Percentiles rank a stretch among this genome's conserved stretches.
Conservation (phyloP, 2,113 vertebrate genomes). For the Cololabis saira region DNA sequence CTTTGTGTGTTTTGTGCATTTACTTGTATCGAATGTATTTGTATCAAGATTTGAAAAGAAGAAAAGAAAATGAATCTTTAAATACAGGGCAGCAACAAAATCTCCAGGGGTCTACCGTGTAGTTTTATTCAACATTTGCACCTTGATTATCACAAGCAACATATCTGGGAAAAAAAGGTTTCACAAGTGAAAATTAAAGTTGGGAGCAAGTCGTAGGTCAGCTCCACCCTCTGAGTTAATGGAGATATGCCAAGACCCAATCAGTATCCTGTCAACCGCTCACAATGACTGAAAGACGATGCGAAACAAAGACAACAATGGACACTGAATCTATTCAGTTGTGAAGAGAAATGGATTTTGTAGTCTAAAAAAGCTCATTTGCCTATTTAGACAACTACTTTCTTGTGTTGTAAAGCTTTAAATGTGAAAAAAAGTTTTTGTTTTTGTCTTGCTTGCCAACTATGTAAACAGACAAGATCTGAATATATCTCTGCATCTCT, state of each 20-base stretch:
- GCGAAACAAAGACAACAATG: slow-evolving; percentile 61
- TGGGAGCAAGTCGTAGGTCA: slow-evolving; percentile 52
- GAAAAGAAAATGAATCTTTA: not conserved
- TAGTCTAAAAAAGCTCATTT: slow-evolving; percentile 22
- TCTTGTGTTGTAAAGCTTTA: not conserved
- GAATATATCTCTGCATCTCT: not conserved
- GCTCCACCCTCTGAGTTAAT: slow-evolving; percentile 55
- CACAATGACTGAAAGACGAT: slow-evolving; percentile 65
- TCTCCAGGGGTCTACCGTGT: too few species aligned
- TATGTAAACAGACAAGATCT: not conserved
- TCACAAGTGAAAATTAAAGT: slow-evolving; percentile 44
- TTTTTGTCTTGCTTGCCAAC: not conserved
- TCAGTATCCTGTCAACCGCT: slow-evolving; percentile 62
- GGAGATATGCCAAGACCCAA: slow-evolving; percentile 65
- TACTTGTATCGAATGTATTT: not conserved
- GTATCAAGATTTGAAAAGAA: not conserved
- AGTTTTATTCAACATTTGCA: slow-evolving; percentile 15
- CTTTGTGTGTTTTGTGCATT: not conserved
- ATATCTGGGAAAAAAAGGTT: slow-evolving; percentile 45
- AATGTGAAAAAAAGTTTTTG: slow-evolving; percentile 6
- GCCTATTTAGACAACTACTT: not conserved
- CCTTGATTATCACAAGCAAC: slow-evolving; percentile 22
- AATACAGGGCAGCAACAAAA: too few species aligned
- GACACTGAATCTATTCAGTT: slow-evolving; percentile 33
- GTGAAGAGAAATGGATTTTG: slow-evolving; percentile 16